phyloP scores from a whole-genome alignment of 1,140 invertebrate genomes.

The Plutomurus gul region DNA sequence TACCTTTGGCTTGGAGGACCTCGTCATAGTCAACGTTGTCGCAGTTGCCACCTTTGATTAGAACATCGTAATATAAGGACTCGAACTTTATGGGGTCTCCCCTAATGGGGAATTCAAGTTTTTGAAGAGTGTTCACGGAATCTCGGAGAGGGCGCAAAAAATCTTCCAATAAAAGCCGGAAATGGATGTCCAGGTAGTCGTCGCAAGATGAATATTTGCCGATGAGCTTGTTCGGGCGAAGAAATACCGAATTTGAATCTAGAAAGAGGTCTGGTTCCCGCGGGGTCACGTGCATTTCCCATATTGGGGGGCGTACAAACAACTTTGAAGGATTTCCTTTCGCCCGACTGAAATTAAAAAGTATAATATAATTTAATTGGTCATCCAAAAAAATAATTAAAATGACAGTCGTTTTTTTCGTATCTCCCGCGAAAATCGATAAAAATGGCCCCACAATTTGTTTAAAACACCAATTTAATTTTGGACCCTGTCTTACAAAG shows the following conservation, averaged over 20 bases:
- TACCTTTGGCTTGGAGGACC: neutral
- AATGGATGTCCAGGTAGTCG: slow-evolving; percentile 65
- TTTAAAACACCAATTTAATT: no score
- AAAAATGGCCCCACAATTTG: no score
- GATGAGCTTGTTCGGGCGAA: slow-evolving; percentile 58
- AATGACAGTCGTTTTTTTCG: no score
- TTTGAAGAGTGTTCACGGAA: slow-evolving; percentile 63
- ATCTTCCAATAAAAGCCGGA: slow-evolving; percentile 67
- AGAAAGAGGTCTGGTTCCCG: neutral
- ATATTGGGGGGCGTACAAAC: no score
- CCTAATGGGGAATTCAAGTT: neutral
- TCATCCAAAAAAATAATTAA: no score
- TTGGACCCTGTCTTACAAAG: no score
- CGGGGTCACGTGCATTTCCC: neutral
- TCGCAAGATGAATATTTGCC: slow-evolving; percentile 59
- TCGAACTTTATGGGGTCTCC: neutral
- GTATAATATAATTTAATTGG: no score
- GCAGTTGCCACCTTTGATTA: neutral
- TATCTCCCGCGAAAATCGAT: no score
- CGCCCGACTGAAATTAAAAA: no score
- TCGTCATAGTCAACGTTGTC: neutral
- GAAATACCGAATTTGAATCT: slow-evolving; percentile 47
- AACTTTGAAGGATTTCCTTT: no score
- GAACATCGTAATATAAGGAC: neutral
- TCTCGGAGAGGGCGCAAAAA: slow-evolving; percentile 66